Evolutionary conservation across 2,113 vertebrate species (phyloP), one percentile per base, ranked within the genome.

Genomic region (Phodopus roborovskii): DNA sequence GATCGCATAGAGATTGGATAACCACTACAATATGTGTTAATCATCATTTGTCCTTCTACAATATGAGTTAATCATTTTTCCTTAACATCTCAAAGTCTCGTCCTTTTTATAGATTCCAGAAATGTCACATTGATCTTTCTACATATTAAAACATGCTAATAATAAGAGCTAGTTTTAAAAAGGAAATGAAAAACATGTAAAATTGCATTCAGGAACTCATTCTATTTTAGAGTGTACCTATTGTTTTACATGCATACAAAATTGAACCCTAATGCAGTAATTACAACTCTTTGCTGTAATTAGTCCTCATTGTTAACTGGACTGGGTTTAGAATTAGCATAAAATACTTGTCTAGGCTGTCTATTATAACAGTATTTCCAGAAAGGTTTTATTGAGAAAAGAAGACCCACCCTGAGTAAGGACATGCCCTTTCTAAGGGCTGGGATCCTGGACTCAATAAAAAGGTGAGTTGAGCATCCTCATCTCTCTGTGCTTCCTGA

Each of bases 121-220:
- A 90, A 10, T 58, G 13, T 83, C 50, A 58, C 74, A 26, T 26
- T 93, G 64, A 56, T 58, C 90, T 92, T 85, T 95, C 81, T 74
- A 50, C 1, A n/a, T 33, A 89, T 82, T 87, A 84, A 95, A 82
- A 42, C 15, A 30, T n/a, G 22, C 42, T 66, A 56, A 77, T 58
- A 93, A 62, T 36, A 71, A 85, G 64, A 90, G 70, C 8, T 4
- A 93, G 24, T 50, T 16, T 92, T 42, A 0, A 90, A 94, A 95
- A 48, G 5, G 85, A 93, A 91, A 89, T 71, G 24, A 77, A 94
- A 96, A 90, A 73, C 20, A 9, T 81, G 24, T 62, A 84, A 88
- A 84, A 39, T 92, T 75, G 26, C 4, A 64, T 30, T 68, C 42
- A 71, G 88, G 62, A 91, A 94, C 50, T 7, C 17, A n/a, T 39